These are phyloP conservation scores for Octodonta nipae DNA, from an alignment of 2,888 invertebrate genomes.

Conservation along the genomic window DNA sequence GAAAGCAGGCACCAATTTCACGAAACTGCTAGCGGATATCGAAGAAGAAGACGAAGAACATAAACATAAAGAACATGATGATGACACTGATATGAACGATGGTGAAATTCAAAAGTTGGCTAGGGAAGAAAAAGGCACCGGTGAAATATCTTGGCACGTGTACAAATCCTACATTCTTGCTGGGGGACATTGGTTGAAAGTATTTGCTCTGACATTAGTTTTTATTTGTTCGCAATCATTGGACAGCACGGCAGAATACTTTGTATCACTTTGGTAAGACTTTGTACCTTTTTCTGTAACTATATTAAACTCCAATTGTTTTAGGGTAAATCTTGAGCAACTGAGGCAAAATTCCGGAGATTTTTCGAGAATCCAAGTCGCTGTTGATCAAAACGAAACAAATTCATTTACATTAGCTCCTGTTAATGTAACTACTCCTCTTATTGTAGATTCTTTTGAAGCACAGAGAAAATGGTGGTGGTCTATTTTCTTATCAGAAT, in stretches of 20 bases:
- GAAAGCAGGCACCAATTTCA: constrained; percentile 59
- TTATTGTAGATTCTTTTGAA: too few species aligned
- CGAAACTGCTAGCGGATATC: constrained; percentile 30
- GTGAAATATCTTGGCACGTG: constrained; percentile 37
- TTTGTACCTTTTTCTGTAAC: too few species aligned
- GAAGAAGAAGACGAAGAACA: constrained; percentile 18
- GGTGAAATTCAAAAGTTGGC: constrained; percentile 21
- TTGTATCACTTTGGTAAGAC: constrained; percentile 59
- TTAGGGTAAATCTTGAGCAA: constrained; percentile 10
- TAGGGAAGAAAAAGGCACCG: constrained; percentile 48
- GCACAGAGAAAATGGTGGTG: too few species aligned
- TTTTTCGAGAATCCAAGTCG: not conserved
- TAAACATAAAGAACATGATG: constrained; percentile 21
- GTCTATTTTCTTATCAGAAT: constrained; percentile 5
- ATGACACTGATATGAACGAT: constrained; percentile 4
- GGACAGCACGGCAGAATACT: constrained; percentile 65
- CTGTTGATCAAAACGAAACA: constrained; percentile 6
- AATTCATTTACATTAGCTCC: too few species aligned
- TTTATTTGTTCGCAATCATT: constrained; percentile 54
- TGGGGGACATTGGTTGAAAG: constrained; percentile 50
- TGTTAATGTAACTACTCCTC: too few species aligned
- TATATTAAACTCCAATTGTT: not conserved
- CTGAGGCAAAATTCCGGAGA: constrained; percentile 1
- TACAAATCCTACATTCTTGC: constrained; percentile 60
- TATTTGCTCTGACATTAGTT: constrained; percentile 26